Base-by-base conservation (phyloP, 2,888 invertebrate species). In the Subacronicta megacephala region DNA sequence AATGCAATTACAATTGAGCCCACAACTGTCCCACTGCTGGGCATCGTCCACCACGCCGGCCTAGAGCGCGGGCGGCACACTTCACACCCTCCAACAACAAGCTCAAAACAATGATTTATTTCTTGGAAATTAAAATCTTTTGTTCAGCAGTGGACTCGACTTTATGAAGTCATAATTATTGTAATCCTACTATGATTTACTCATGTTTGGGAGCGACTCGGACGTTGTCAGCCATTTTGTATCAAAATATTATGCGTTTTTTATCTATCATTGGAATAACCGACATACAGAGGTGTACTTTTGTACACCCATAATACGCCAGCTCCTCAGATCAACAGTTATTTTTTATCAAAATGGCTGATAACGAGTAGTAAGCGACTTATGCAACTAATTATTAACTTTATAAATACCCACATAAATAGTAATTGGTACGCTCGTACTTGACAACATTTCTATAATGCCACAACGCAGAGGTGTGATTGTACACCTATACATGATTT, bases 371-470 rank as follows among this genome's bases (percentile, higher is more conserved):
- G 6, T 29, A 1, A 29, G 9, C 10, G n/a, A 31, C 31, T 3
- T 23, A 31, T 31, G 31, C n/a, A 31, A 31, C 31, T 31, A n/a
- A 31, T 31, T 31, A n/a, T n/a, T 31, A n/a, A 26, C 26, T 26
- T 26, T 26, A 26, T 10, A 10, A 10, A 26, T 26, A 26, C 10
- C 26, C 1, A 23, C 9, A 1, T 23, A 23, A 7, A 9, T 26
- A 26, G 3, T n/a, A n/a, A n/a, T n/a, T 26, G 9, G 7, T 23
- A 23, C 6, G 26, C 3, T 26, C 26, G 26, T 3, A 26, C 9
- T 31, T 6, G 5, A 31, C 3, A n/a, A n/a, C 31, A 31, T n/a
- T 31, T 31, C n/a, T 31, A n/a, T 31, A n/a, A 12, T 29, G 31
- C 29, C 12, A 29, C 31, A n/a, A 3, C 1, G 5, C 1, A 10